These are phyloP conservation scores for Ernsta delagoae DNA, from an alignment of 2,888 invertebrate species.

Conservation along the genomic window DNA sequence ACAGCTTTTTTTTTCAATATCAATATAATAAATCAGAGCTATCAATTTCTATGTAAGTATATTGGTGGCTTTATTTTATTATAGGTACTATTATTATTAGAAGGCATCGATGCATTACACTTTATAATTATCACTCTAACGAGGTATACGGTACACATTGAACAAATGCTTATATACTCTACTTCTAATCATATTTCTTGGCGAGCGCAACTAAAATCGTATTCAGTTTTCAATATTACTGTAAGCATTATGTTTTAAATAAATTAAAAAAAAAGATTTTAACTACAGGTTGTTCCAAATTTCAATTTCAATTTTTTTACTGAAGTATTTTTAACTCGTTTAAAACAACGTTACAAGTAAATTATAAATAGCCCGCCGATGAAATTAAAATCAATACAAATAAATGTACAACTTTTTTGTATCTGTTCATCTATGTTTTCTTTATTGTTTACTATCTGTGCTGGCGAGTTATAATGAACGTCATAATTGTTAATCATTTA, in stretches of 20 bases:
- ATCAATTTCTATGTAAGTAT: slow-evolving; percentile 16
- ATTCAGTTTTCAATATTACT: neutral
- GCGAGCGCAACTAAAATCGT: slow-evolving; percentile 1
- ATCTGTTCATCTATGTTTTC: neutral
- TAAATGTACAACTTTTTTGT: neutral
- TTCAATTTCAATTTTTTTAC: too few relatives aligned
- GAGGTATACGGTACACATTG: slow-evolving; percentile 40
- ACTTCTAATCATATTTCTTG: slow-evolving; percentile 1
- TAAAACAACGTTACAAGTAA: too few relatives aligned
- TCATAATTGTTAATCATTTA: too few relatives aligned
- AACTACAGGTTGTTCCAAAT: neutral
- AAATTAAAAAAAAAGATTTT: neutral
- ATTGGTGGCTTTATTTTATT: slow-evolving; percentile 9
- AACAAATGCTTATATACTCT: slow-evolving; percentile 23
- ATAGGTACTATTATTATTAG: slow-evolving; percentile 18
- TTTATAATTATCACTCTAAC: slow-evolving; percentile 38
- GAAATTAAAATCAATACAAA: neutral
- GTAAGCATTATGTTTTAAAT: neutral
- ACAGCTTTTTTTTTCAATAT: slow-evolving; percentile 3
- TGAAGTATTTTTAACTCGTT: too few relatives aligned
- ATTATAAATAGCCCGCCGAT: neutral
- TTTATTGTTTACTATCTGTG: neutral
- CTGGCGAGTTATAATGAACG: neutral
- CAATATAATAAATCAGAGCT: slow-evolving; percentile 15
- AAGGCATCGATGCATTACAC: slow-evolving; percentile 26